Base-by-base conservation (phyloP, 2,888 invertebrate species). In the Pseudeuparius sepicola region DNA sequence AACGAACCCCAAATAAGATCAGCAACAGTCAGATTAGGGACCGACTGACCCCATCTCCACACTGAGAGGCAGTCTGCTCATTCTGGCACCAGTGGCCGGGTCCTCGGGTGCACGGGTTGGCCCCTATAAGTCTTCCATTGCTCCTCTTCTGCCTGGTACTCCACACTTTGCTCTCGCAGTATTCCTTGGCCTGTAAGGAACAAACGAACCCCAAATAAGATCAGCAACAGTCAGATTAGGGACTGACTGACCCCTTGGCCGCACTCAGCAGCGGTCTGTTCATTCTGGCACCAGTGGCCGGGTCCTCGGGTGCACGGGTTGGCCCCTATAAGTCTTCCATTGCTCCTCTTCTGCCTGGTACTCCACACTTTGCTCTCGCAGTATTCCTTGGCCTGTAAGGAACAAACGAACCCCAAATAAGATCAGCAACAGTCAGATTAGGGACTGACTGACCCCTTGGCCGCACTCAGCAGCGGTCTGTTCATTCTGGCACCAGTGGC, bases 301-400 rank as follows among this genome's bases (percentile, higher is more conserved):
- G 83, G 82, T 4, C 85, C 85, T 71, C 75, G 77, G 4, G 77
- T 76, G 56, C 85, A 86, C 47, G 69, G 68, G 12, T 68, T 63
- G 30, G 61, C 59, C 12, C 75, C 75, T 9, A 42, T n/a, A 5
- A 35, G 7, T n/a, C 15, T n/a, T 20, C 4, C 24, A 14, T 24
- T 7, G 14, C 44, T 25, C 24, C 42, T 46, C 13, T 33, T 24
- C 14, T 32, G 39, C 3, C 11, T 14, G 4, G 13, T 28, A 13
- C 32, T 33, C 44, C 44, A 44, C 6, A 44, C 39, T 14, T 43
- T 37, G 2, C 26, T 18, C 24, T 41, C 37, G 16, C 43, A 43
- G 14, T 36, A 36, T 18, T 11, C 6, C 27, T 14, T 31, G 4
- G 41, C 31, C 43, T 43, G 15, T 6, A 40, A 30, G 6, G 3